phyloP scores from a whole-genome alignment of 2,113 vertebrate genomes.

The Heptranchias perlo region DNA sequence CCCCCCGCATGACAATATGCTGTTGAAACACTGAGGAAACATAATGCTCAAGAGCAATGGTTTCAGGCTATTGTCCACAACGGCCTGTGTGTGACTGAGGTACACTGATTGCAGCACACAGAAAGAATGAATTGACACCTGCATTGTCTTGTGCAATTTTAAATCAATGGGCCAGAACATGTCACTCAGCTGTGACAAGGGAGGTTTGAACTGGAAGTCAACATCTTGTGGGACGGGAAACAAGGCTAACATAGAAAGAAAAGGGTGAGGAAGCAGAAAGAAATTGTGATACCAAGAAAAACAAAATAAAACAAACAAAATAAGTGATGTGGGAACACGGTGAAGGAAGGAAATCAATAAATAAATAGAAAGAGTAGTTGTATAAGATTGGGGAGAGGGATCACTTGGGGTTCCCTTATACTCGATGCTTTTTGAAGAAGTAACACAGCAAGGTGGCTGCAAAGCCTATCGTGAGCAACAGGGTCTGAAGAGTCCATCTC shows the following conservation, averaged over 20 bases:
- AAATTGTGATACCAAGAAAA: neutral
- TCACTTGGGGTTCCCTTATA: neutral
- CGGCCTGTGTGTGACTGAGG: neutral
- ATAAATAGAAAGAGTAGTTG: neutral
- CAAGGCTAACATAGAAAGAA: neutral
- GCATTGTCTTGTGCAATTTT: neutral
- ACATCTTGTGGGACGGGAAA: neutral
- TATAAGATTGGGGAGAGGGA: neutral
- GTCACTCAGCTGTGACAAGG: neutral
- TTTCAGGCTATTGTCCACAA: neutral
- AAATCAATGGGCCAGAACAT: neutral
- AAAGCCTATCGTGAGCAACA: too few relatives aligned
- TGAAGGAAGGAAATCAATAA: neutral
- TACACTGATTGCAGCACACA: neutral
- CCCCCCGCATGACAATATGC: too few relatives aligned
- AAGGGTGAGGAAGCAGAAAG: neutral
- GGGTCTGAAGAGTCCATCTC: too few relatives aligned
- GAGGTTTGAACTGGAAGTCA: neutral
- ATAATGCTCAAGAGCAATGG: neutral
- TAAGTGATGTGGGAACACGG: neutral
- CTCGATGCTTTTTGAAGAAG: neutral
- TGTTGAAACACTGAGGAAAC: neutral
- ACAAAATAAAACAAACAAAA: neutral
- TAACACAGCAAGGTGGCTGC: neutral
- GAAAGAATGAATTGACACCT: neutral